phyloP scores from a whole-genome alignment of 2,888 invertebrate species.

The Cataglyphis livida region DNA sequence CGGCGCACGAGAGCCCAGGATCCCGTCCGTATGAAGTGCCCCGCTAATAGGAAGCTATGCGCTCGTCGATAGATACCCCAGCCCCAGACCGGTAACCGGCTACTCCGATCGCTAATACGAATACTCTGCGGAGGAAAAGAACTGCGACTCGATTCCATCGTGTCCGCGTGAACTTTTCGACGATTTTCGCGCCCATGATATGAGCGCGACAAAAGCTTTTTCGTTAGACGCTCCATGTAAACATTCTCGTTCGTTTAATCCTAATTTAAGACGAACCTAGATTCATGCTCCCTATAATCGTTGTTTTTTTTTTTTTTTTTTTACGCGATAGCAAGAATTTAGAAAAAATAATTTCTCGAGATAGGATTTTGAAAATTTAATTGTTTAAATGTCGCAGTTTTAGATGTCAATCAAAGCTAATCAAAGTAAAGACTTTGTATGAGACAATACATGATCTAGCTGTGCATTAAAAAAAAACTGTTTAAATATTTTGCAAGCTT shows the following conservation, averaged over 20 bases:
- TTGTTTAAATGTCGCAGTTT: not conserved
- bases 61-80: constrained; percentile 82
- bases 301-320: not conserved
- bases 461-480: not conserved
- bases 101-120: constrained; percentile 57
- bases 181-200: constrained; percentile 34
- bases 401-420: not conserved
- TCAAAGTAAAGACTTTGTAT: not conserved
- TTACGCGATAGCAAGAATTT: not conserved
- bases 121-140: constrained; percentile 47
- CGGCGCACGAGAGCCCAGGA: constrained; percentile 69
- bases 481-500: not conserved
- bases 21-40: constrained; percentile 80
- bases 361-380: not conserved
- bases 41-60: constrained; percentile 83
- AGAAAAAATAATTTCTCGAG: constrained; percentile 1
- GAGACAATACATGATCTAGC: not conserved
- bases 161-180: constrained; percentile 42
- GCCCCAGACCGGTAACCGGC: constrained; percentile 67
- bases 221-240: not conserved
- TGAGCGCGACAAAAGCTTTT: constrained; percentile 21
- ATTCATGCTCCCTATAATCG: not conserved
- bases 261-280: not conserved
- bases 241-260: not conserved
- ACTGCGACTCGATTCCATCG: constrained; percentile 43